Conservation (phyloP, 2,113 vertebrate species). For the Tychaedon coryphoeus region DNA sequence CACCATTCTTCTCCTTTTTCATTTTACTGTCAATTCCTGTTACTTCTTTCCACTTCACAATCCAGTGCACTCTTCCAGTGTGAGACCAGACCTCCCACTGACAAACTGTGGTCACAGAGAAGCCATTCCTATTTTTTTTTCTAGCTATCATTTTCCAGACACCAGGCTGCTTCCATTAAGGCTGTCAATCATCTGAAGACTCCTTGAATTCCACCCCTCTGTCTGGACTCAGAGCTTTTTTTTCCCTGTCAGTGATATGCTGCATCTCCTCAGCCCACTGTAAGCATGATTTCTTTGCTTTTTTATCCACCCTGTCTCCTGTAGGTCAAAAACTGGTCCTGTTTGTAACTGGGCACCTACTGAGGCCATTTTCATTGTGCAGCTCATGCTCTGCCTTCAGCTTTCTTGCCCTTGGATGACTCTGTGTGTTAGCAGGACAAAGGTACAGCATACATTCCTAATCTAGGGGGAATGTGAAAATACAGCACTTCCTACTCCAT, state of each 20-base stretch:
- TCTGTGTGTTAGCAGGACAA: not conserved
- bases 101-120: not conserved
- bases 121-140: not conserved
- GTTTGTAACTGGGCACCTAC: not conserved
- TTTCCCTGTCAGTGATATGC: not conserved
- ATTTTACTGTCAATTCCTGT: not conserved
- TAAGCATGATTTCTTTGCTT: not conserved
- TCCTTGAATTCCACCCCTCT: not conserved
- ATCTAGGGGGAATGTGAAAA: not conserved
- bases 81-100: not conserved
- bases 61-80: not conserved
- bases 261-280: not conserved
- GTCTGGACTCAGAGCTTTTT: not conserved
- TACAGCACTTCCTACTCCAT: not conserved
- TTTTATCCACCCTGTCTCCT: not conserved
- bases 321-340: not conserved
- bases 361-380: not conserved
- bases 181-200: not conserved
- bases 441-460: not conserved
- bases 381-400: not conserved
- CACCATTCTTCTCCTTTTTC: not conserved
- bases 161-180: not conserved
- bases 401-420: not conserved
- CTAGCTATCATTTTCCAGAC: not conserved
- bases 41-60: not conserved